Conservation (phyloP, 2,888 invertebrate species). For the Morpho helenor region DNA sequence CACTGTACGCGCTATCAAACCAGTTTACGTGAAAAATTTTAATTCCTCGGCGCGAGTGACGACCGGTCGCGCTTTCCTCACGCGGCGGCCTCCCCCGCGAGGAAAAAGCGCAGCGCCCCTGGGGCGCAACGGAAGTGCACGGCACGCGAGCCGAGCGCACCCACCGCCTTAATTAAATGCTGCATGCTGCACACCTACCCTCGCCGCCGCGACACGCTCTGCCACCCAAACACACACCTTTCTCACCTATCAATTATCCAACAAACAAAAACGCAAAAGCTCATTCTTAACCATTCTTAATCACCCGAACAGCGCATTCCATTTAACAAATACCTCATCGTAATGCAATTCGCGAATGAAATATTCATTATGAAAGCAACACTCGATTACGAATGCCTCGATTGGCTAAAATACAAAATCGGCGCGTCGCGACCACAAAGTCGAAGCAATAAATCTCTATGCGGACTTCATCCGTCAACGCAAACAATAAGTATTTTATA, state of each 20-base stretch:
- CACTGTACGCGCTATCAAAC: constrained; percentile 74
- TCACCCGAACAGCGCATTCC: constrained; percentile 6
- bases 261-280: constrained; percentile 12
- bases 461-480: constrained; percentile 28
- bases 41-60: constrained; percentile 70
- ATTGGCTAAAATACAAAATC: constrained; percentile 14
- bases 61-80: constrained; percentile 74
- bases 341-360: constrained; percentile 14
- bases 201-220: constrained; percentile 34
- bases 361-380: constrained; percentile 15
- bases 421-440: constrained; percentile 19
- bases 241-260: constrained; percentile 24
- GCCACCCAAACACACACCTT: constrained; percentile 31
- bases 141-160: constrained; percentile 73
- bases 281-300: constrained; percentile 1
- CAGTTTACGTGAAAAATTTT: constrained; percentile 78
- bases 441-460: constrained; percentile 27
- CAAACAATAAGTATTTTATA: constrained; percentile 36
- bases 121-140: constrained; percentile 72
- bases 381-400: constrained; percentile 18
- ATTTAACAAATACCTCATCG: constrained; percentile 6
- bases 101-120: constrained; percentile 73
- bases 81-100: constrained; percentile 51
- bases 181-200: constrained; percentile 65
- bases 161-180: constrained; percentile 75